Conservation (phyloP, 2,797 vertebrate genomes). For the Manis javanica region DNA sequence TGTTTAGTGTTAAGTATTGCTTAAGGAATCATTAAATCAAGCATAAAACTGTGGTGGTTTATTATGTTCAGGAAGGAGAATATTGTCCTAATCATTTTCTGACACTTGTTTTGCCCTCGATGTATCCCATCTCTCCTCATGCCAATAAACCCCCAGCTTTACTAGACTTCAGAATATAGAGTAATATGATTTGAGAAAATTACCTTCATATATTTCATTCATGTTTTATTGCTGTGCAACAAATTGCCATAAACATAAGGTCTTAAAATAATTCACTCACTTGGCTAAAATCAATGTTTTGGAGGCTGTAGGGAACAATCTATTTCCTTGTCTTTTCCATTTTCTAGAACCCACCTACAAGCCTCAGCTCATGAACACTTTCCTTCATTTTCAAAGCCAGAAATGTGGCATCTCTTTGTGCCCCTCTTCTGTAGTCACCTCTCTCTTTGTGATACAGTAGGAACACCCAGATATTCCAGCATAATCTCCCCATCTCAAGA, state of each 20-base stretch:
- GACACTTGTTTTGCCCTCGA: background rate
- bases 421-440: background rate
- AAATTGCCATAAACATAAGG: background rate
- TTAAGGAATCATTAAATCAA: slow-evolving; percentile 51
- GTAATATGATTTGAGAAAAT: background rate
- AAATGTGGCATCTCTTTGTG: background rate
- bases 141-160: background rate
- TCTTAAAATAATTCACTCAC: background rate
- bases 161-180: background rate
- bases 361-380: background rate
- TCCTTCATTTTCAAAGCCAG: background rate
- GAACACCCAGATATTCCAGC: background rate
- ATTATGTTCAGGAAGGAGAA: background rate
- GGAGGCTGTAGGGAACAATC: background rate
- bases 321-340: background rate
- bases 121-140: background rate
- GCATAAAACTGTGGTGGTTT: background rate
- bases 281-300: background rate
- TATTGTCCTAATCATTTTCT: background rate
- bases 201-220: background rate
- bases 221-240: background rate
- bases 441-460: background rate
- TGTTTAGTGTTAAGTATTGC: slow-evolving; percentile 7
- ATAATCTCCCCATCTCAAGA: background rate
- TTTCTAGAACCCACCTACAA: background rate